A percentile compares a stretch with the other conserved stretches of the same genome.
phyloP scores from a whole-genome alignment of 2,113 vertebrate genomes.

The Hippopotamus amphibius region DNA sequence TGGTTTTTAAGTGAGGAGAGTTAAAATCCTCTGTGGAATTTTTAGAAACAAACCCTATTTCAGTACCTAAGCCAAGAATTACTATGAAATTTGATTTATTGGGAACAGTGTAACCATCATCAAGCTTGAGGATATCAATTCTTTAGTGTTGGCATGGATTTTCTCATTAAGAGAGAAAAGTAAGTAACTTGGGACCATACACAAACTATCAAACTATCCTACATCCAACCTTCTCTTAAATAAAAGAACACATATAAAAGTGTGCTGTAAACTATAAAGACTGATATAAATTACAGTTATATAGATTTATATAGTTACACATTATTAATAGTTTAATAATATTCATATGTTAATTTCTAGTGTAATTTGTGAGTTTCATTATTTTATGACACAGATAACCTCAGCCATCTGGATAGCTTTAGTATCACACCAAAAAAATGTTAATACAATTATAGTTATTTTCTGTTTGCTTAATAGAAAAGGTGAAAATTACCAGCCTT shows the following conservation, averaged over 20 bases:
- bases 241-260: neutral
- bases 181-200: neutral
- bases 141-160: neutral
- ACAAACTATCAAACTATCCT: neutral
- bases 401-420: neutral
- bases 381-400: slow-evolving; percentile 4
- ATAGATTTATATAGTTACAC: neutral
- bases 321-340: neutral
- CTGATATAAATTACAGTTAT: neutral
- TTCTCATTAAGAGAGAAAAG: slow-evolving; percentile 34
- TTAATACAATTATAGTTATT: neutral
- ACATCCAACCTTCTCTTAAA: slow-evolving; percentile 1
- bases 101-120: neutral
- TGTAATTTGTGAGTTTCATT: neutral
- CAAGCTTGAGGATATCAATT: neutral
- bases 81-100: neutral
- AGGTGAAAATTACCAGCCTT: neutral
- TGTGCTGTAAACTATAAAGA: neutral
- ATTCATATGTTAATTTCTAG: slow-evolving; percentile 41
- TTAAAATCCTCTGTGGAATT: neutral
- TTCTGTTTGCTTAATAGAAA: neutral
- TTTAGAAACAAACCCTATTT: slow-evolving; percentile 5
- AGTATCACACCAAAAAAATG: neutral
- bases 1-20: neutral
- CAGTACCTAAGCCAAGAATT: slow-evolving; percentile 3